These are phyloP conservation scores for Hypocryptadius cinnamomeus DNA, from an alignment of 2,113 vertebrate genomes.

Conservation along the genomic window DNA sequence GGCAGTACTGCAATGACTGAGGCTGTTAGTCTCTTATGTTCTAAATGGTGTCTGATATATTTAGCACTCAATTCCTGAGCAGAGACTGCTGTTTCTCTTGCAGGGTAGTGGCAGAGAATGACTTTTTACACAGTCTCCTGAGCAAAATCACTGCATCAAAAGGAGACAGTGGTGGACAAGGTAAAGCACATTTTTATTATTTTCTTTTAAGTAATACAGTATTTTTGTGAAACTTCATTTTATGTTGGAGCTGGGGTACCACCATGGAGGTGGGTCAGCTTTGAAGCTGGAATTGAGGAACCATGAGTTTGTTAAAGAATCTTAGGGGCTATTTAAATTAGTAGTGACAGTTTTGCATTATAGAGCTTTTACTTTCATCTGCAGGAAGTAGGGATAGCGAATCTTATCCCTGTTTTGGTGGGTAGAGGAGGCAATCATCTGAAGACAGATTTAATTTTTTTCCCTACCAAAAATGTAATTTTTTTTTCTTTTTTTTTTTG, in stretches of 20 bases:
- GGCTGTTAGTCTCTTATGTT: background rate
- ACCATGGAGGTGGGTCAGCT: background rate
- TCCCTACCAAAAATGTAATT: background rate
- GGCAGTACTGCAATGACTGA: background rate
- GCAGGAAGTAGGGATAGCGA: background rate
- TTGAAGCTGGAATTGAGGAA: background rate
- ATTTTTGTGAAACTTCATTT: background rate
- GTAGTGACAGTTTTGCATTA: background rate
- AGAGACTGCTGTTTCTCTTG: constrained; percentile 2
- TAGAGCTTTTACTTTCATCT: background rate
- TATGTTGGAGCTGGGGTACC: background rate
- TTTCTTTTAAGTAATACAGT: background rate
- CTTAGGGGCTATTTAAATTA: background rate
- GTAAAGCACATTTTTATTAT: constrained; percentile 53
- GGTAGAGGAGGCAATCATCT: background rate
- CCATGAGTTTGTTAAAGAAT: background rate
- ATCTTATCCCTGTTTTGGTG: background rate
- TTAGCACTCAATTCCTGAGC: background rate
- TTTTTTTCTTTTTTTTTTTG: rapidly evolving
- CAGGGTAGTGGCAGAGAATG: constrained; percentile 87
- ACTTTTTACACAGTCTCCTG: constrained; percentile 89
- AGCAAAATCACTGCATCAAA: constrained; percentile 88
- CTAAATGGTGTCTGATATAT: background rate
- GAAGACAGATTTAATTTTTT: background rate
- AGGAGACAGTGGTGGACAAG: constrained; percentile 95